These are phyloP conservation scores for Gambusia yucatana DNA, from an alignment of 2,797 vertebrate species.

Conservation along the genomic window DNA sequence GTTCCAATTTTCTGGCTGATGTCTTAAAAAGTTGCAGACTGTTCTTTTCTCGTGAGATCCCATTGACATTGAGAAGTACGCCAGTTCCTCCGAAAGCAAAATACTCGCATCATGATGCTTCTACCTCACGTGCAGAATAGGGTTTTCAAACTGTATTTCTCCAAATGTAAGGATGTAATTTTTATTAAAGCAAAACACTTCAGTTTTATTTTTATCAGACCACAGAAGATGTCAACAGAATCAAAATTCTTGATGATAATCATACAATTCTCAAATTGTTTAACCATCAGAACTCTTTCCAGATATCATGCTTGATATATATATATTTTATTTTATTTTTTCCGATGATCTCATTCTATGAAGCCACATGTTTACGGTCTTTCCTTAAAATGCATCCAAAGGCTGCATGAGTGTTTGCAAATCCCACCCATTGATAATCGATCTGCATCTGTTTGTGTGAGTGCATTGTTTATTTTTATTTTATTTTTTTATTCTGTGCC, in stretches of 20 bases:
- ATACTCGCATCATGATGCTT: background rate
- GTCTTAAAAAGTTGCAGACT: background rate
- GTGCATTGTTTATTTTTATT: background rate
- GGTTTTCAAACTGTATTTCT: background rate
- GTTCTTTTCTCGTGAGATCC: background rate
- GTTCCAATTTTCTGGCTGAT: background rate
- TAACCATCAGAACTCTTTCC: background rate
- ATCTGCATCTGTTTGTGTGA: conserved; percentile 22
- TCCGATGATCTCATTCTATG: background rate
- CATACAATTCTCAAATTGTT: background rate
- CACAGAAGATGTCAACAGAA: background rate
- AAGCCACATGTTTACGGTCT: background rate
- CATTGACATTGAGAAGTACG: background rate
- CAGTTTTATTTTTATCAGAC: background rate
- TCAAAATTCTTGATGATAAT: background rate
- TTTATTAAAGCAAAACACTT: background rate
- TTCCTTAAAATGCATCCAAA: background rate
- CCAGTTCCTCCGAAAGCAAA: background rate
- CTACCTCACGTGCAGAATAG: background rate
- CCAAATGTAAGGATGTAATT: background rate
- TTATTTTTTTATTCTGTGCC: background rate
- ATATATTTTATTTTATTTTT: background rate
- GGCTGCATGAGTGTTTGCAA: background rate
- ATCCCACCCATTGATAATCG: background rate
- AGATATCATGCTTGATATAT: background rate